Conservation (phyloP, 2,888 invertebrate species). For the Oscheius myriophilus region DNA sequence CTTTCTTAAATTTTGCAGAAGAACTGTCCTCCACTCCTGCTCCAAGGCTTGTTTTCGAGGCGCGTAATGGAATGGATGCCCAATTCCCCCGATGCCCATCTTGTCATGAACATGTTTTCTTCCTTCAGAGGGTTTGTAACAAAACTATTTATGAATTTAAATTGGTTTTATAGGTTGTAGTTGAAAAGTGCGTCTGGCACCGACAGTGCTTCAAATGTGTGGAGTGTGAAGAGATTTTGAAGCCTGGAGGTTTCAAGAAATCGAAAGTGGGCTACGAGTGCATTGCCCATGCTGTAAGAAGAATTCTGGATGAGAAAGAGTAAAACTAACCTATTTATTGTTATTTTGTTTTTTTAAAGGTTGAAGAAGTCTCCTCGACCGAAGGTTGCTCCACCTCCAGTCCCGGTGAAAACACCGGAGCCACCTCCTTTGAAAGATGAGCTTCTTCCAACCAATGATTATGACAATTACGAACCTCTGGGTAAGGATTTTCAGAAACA, state of each 20-base stretch:
- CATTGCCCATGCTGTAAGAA: conserved; percentile 32
- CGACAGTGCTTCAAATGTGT: conserved; percentile 33
- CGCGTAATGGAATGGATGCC: conserved; percentile 32
- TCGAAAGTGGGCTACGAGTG: conserved; percentile 32
- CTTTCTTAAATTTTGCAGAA: conserved; percentile 20
- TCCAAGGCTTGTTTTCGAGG: conserved; percentile 34
- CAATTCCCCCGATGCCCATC: conserved; percentile 33
- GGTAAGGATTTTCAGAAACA: not conserved
- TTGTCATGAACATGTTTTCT: conserved; percentile 37
- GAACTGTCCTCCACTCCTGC: conserved; percentile 15
- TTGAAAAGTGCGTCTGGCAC: conserved; percentile 35
- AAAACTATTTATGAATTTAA: not conserved
- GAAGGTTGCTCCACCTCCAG: conserved; percentile 32
- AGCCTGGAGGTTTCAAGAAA: conserved; percentile 30
- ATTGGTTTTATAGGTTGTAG: conserved; percentile 23
- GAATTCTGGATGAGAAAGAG: conserved; percentile 33
- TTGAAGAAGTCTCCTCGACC: conserved; percentile 33
- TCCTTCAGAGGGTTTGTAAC: conserved; percentile 29
- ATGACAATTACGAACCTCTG: conserved; percentile 1
- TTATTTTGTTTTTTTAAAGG: conserved; percentile 4
- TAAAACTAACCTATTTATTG: not conserved
- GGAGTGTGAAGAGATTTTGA: conserved; percentile 25
- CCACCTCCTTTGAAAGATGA: no score
- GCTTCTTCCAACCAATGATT: not conserved
- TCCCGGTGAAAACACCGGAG: conserved; percentile 6